Percentiles rank a stretch among this genome's conserved stretches.
These are phyloP conservation scores for Eupithecia tripunctaria DNA, from an alignment of 2,888 invertebrate genomes.

Conservation along the genomic window DNA sequence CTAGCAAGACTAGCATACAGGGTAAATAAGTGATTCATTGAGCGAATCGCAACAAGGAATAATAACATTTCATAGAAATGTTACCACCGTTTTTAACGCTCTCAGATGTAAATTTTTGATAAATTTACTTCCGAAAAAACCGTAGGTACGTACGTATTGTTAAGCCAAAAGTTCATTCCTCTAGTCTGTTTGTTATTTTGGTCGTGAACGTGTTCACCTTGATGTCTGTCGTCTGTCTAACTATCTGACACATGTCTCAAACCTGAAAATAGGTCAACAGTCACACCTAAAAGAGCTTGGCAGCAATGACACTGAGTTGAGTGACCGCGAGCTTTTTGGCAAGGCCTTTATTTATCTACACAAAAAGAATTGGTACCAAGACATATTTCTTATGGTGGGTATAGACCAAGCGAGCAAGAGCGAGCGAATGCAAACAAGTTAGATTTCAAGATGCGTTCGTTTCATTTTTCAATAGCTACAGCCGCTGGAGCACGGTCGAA, in stretches of 20 bases:
- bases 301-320: conserved; percentile 1
- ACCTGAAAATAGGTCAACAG: conserved; percentile 26
- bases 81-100: too few relatives aligned
- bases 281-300: conserved; percentile 16
- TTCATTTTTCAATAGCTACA: too few relatives aligned
- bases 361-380: not conserved
- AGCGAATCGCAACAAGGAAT: too few relatives aligned
- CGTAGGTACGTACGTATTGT: not conserved
- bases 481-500: too few relatives aligned
- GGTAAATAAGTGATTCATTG: too few relatives aligned
- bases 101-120: too few relatives aligned
- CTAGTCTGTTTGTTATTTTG: conserved; percentile 19
- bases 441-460: too few relatives aligned
- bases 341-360: not conserved
- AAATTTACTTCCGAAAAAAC: not conserved
- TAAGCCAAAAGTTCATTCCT: conserved; percentile 6
- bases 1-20: too few relatives aligned
- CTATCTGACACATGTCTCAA: conserved; percentile 12
- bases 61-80: too few relatives aligned
- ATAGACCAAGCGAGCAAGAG: too few relatives aligned
- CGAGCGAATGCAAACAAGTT: too few relatives aligned
- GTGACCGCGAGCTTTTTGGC: conserved; percentile 9
- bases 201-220: conserved; percentile 21
- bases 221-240: conserved; percentile 10
- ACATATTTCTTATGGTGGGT: too few relatives aligned